Evolutionary conservation across 2,888 invertebrate genomes (phyloP), one percentile per base, ranked within the genome.

Genomic region (Rhodophaea formosa): DNA sequence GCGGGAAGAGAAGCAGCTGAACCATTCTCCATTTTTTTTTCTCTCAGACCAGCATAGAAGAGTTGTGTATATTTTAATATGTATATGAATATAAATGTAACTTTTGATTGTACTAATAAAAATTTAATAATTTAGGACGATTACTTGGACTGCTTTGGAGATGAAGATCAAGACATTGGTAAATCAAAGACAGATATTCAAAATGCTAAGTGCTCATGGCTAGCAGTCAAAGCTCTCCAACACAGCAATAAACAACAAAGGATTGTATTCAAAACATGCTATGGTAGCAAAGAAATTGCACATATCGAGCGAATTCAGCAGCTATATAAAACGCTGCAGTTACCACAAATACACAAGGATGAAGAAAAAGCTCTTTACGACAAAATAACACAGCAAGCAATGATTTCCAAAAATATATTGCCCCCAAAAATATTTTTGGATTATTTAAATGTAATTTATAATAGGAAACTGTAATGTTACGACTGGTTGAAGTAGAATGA

Each of bases 131-230:
- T 52, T 52, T 82, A 94, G 92, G 96, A 97, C 77, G 97, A 97
- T 79, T 97, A 93, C 80, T 84, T 97, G 44, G 97, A 98, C 78
- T 96, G 96, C 73, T 99, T 94, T 79, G 97, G 97, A 0, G 94
- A 96, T 94, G 77, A 74, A 57, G 56, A 62, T 1, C 49, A 39
- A 51, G 30, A 77, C 1, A 77, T 73, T 2, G 79, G 79, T 0
- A 80, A 81, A 64, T 67, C 62, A 0, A 79, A 82, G 1, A 80
- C 77, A 1, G 82, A 84, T 59, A 85, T 86, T 3, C 80, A 81
- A 60, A 97, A 97, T 74, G 97, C 97, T 43, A 98, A 98, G 84
- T 98, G 98, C 79, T 94, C 97, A 0, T 99, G 98, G 99, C 86
- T 97, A 46, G 94, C 96, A 0, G 96, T 97, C 39, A 93, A 94